A percentile compares a stretch with the other conserved stretches of the same genome.
These are phyloP conservation scores for Alectura lathami DNA, from an alignment of 2,113 vertebrate species.

Conservation along the genomic window DNA sequence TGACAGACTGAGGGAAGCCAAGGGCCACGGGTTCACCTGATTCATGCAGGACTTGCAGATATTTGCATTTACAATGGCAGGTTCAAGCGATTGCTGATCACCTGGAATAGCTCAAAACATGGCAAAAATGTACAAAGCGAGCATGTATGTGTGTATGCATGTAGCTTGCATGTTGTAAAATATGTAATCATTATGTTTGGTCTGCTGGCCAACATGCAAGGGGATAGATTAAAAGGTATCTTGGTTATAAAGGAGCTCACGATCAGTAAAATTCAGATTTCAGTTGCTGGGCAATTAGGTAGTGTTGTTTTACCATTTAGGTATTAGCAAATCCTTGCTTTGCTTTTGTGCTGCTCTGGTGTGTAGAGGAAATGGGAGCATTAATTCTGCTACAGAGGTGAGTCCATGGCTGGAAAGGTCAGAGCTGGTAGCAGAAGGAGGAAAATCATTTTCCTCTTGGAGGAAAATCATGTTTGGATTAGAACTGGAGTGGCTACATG, in stretches of 20 bases:
- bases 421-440: not conserved
- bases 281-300: not conserved
- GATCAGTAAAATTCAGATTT: not conserved
- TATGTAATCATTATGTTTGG: not conserved
- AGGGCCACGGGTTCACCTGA: not conserved
- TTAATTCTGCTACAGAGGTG: not conserved
- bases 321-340: not conserved
- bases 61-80: not conserved
- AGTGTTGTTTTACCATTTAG: not conserved
- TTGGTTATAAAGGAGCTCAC: not conserved
- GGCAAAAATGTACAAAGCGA: not conserved
- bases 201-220: not conserved
- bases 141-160: not conserved
- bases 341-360: not conserved
- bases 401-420: not conserved
- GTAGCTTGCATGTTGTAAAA: not conserved
- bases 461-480: not conserved
- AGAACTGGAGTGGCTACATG: not conserved
- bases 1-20: not conserved
- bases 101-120: fast-evolving
- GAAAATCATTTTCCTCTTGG: no score
- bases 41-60: not conserved
- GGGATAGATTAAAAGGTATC: not conserved
- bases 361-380: not conserved
- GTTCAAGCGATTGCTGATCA: not conserved